Evolutionary conservation across 2,797 vertebrate genomes (phyloP), one percentile per base, ranked within the genome.

Genomic region (Poeciliopsis gracilis): DNA sequence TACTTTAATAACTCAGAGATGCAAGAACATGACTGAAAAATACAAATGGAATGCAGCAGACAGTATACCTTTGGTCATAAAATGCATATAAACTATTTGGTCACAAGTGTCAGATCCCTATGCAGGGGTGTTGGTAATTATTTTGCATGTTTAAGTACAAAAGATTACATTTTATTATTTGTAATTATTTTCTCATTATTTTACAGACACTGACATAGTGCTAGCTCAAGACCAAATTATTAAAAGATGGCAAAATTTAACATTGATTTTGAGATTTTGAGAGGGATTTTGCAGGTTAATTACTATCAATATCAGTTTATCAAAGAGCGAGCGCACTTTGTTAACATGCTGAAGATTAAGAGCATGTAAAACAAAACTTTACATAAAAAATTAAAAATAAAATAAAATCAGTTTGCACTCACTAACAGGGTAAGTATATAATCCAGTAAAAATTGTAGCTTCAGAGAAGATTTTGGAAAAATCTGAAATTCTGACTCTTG

Each of bases 1-100:
- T 73, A 85, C 84, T 87, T 84, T 79, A 71, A 81, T 87, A 74
- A 84, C 76, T 76, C 80, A n/a, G 59, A 78, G 57, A 47, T 69
- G 41, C 46, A 84, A 81, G 36, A 59, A 84, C 82, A 72, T 73
- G 84, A 77, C 73, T 84, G 49, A 74, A 84, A 76, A 72, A 33
- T 46, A 59, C 23, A 66, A 23, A 36, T 15, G 28, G 76, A 59
- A 71, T 75, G 53, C 41, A 69, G 75, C 75, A 75, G n/a, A 76
- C 72, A 70, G 16, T 36, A 41, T 77, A 8, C 5, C 46, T 74
- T 16, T 81, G 4, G 2, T 77, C 12, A 8, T 51, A n/a, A 77
- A 71, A 82, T 80, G 3, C 75, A 20, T 53, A 43, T 20, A 80
- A 67, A 49, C 4, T 45, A 15, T 59, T 70, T 28, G 41, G 67